These are phyloP conservation scores for Gnathonemus longibarbis DNA, from an alignment of 2,113 vertebrate genomes.

Conservation along the genomic window DNA sequence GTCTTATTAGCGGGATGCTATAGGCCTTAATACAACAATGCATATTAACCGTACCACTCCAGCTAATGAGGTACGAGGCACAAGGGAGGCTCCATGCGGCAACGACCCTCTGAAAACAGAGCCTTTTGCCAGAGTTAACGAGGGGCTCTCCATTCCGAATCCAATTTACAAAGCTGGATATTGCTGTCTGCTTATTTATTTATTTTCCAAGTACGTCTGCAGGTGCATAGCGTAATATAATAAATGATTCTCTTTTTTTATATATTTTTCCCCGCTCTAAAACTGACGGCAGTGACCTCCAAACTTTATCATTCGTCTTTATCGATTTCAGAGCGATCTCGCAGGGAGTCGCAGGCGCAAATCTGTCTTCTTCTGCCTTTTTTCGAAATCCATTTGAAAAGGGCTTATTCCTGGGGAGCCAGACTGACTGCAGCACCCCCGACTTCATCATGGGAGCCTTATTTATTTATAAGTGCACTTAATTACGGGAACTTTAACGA, in stretches of 20 bases:
- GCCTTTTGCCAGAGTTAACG: neutral
- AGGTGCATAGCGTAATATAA: neutral
- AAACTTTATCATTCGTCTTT: conserved; percentile 6
- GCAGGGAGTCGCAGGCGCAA: neutral
- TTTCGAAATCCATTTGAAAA: neutral
- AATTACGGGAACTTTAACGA: conserved; percentile 33
- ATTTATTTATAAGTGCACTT: conserved; percentile 12
- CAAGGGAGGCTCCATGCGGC: neutral
- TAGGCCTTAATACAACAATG: neutral
- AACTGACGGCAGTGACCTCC: neutral
- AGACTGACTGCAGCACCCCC: conserved; percentile 39
- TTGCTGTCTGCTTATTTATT: conserved; percentile 1
- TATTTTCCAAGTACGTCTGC: neutral
- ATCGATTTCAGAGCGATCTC: neutral
- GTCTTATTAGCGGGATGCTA: neutral
- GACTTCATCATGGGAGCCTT: conserved; percentile 48
- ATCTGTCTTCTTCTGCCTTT: neutral
- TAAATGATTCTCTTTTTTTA: conserved; percentile 9
- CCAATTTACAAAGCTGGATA: conserved; percentile 7
- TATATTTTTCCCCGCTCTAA: neutral
- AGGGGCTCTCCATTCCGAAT: neutral
- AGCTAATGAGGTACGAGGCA: neutral
- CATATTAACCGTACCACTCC: conserved; percentile 3
- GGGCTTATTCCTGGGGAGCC: conserved; percentile 25
- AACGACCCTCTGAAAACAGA: neutral